Percentiles rank a stretch among this genome's conserved stretches.
These are phyloP conservation scores for Ephestia elutella DNA, from an alignment of 1,140 invertebrate genomes.

Conservation along the genomic window DNA sequence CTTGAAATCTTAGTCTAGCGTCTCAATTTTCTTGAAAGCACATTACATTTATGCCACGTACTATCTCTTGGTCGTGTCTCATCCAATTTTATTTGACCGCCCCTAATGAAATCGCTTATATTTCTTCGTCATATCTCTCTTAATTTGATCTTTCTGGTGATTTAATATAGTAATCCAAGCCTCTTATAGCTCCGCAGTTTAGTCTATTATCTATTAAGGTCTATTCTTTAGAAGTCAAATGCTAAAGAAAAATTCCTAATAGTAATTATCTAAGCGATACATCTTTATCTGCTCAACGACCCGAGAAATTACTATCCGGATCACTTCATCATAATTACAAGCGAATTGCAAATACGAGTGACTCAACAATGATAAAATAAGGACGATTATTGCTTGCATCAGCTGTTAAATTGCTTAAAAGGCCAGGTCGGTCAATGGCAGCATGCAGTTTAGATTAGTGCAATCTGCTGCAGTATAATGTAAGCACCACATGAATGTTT, in stretches of 20 bases:
- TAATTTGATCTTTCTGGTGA: no score
- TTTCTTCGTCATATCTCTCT: no score
- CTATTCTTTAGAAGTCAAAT: no score
- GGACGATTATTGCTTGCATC: conserved; percentile 15
- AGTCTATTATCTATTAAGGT: no score
- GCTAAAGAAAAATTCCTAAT: no score
- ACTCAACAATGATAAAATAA: conserved; percentile 12
- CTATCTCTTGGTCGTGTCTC: no score
- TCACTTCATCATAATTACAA: conserved; percentile 40
- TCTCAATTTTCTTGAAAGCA: no score
- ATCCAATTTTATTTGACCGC: no score
- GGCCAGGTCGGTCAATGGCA: conserved; percentile 35
- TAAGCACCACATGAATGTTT: conserved; percentile 17
- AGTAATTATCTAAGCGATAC: neutral
- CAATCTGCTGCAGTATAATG: conserved; percentile 30
- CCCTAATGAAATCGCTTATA: no score
- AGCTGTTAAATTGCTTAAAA: conserved; percentile 1
- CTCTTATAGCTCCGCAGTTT: no score
- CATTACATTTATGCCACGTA: no score
- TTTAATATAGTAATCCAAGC: no score
- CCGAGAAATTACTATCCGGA: conserved; percentile 50
- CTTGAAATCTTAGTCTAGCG: neutral
- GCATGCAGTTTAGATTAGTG: conserved; percentile 37
- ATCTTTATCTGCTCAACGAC: conserved; percentile 29
- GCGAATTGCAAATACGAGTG: conserved; percentile 25